A percentile compares a stretch with the other conserved stretches of the same genome.
Evolutionary conservation across 2,888 invertebrate genomes (phyloP).

Genomic region (Diploptera punctata): DNA sequence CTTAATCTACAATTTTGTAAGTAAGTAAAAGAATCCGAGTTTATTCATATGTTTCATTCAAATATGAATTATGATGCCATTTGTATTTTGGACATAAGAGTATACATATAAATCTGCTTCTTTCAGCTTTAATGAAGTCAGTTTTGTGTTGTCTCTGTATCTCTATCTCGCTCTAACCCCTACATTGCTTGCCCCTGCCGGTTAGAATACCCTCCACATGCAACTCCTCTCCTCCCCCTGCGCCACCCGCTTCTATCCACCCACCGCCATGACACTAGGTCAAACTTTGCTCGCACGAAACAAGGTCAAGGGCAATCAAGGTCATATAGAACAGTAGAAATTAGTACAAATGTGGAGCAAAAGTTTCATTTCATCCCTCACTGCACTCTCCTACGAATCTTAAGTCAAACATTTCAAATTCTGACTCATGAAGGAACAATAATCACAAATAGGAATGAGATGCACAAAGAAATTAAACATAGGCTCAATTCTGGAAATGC

Average conservation of each 20-base stretch:
- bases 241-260: neutral
- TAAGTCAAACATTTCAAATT: too few relatives aligned
- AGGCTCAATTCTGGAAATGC: too few relatives aligned
- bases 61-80: too few relatives aligned
- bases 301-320: conserved; percentile 33
- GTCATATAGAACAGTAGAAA: neutral
- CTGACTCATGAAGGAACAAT: too few relatives aligned
- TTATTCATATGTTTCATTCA: too few relatives aligned
- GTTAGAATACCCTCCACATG: conserved; percentile 4
- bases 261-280: conserved; percentile 26
- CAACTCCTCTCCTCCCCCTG: conserved; percentile 1
- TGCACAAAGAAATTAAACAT: too few relatives aligned
- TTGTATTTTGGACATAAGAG: too few relatives aligned
- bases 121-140: conserved; percentile 16
- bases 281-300: conserved; percentile 30
- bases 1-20: too few relatives aligned
- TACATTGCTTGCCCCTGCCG: neutral
- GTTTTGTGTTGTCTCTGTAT: neutral
- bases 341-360: neutral
- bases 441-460: too few relatives aligned
- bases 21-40: too few relatives aligned
- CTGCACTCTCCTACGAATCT: too few relatives aligned
- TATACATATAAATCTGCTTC: neutral
- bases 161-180: neutral
- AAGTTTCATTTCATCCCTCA: neutral